Conservation (phyloP, 2,888 invertebrate species). For the Hecatera dysodea region DNA sequence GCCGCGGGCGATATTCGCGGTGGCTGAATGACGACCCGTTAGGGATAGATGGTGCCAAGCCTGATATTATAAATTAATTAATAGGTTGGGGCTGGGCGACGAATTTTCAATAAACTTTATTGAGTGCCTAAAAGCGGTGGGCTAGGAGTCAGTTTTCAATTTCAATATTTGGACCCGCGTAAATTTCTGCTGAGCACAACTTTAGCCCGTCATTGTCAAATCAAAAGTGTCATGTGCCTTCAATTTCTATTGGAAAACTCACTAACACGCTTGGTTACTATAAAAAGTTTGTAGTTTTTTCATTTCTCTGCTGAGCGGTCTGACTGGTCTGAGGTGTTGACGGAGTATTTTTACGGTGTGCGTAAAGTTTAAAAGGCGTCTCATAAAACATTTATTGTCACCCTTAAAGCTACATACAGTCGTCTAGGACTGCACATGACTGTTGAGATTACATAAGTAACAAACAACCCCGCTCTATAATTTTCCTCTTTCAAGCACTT, state of each 20-base stretch:
- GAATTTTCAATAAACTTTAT: too few species aligned
- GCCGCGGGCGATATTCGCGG: not conserved
- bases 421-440: conserved; percentile 6
- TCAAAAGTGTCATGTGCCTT: not conserved
- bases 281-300: not conserved
- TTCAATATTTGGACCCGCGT: too few species aligned
- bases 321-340: not conserved
- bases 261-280: not conserved
- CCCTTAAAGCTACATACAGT: conserved; percentile 15
- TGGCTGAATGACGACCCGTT: too few species aligned
- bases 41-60: too few species aligned
- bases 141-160: too few species aligned
- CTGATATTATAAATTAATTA: too few species aligned
- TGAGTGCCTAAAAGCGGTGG: too few species aligned
- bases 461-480: not conserved
- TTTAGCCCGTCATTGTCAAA: too few species aligned
- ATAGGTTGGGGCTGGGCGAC: too few species aligned
- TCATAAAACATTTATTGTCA: conserved; percentile 49
- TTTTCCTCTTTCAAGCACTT: not conserved
- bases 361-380: conserved; percentile 29
- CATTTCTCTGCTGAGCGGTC: not conserved
- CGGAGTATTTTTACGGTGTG: conserved; percentile 30
- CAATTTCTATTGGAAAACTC: not conserved
- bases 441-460: conserved; percentile 1
- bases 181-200: too few species aligned